Percentiles rank a stretch among this genome's conserved stretches.
These are phyloP conservation scores for Cyanocitta stelleri DNA, from an alignment of 2,113 vertebrate species.

Conservation along the genomic window DNA sequence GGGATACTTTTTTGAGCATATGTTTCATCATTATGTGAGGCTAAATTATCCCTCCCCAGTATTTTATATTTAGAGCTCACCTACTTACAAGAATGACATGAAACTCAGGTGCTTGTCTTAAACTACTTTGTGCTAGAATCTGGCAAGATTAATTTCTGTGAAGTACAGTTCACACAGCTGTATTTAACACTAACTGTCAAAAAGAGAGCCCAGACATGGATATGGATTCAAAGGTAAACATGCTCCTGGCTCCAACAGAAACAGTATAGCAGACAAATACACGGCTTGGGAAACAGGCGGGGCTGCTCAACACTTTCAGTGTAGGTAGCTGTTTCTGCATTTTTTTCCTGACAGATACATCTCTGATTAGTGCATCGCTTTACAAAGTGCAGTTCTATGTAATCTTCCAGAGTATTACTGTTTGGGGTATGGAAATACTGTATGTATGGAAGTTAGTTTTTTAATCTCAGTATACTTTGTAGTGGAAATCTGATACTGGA, in stretches of 20 bases:
- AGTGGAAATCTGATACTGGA: neutral
- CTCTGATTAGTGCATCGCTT: neutral
- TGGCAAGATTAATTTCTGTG: neutral
- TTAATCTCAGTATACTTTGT: neutral
- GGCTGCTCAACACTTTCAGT: neutral
- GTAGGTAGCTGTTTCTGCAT: neutral
- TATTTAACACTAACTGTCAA: neutral
- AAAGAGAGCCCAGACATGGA: neutral
- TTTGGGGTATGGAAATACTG: neutral
- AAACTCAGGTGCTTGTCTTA: neutral
- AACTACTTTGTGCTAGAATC: neutral
- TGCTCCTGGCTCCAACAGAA: neutral
- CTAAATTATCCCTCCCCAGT: neutral
- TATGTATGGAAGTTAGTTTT: neutral
- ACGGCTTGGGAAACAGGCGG: rapidly evolving
- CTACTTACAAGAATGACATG: neutral
- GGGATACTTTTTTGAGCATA: neutral
- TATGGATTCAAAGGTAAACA: neutral
- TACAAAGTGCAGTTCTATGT: neutral
- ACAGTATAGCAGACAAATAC: neutral
- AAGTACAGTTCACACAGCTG: neutral
- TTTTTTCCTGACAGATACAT: neutral
- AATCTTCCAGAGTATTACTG: neutral
- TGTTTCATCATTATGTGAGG: neutral
- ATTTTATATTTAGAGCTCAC: neutral